phyloP scores from a whole-genome alignment of 2,797 vertebrate species.

The Loriculus beryllinus region DNA sequence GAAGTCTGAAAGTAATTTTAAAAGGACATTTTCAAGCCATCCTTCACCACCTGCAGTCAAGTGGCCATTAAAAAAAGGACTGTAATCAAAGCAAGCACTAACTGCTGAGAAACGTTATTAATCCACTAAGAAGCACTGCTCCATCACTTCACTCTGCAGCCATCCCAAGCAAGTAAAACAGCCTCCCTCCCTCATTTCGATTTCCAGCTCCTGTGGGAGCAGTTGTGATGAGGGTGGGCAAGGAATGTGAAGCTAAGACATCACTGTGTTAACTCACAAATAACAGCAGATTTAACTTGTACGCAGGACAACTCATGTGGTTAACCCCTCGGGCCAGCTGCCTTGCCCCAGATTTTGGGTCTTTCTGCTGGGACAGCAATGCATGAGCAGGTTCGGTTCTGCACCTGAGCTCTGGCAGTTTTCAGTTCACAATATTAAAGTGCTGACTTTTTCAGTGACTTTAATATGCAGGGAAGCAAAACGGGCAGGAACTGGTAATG shows the following conservation, averaged over 20 bases:
- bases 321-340: not conserved
- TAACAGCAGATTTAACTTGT: fast-evolving
- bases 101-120: constrained; percentile 36
- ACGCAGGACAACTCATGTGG: fast-evolving
- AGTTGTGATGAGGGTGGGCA: fast-evolving
- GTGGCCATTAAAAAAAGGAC: constrained; percentile 45
- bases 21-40: constrained; percentile 42
- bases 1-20: constrained; percentile 38
- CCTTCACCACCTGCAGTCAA: constrained; percentile 55
- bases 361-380: not conserved
- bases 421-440: not conserved
- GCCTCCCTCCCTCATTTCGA: fast-evolving
- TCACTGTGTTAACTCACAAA: not conserved
- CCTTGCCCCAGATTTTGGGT: not conserved
- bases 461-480: not conserved
- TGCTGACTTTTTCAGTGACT: not conserved
- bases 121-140: constrained; percentile 6
- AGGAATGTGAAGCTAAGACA: not conserved
- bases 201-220: not conserved
- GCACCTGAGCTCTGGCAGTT: not conserved
- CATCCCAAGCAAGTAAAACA: not conserved
- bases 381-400: fast-evolving
- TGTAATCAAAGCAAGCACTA: constrained; percentile 58
- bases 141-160: not conserved
- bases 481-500: not conserved